Evolutionary conservation across 1,140 invertebrate species (phyloP).

Genomic region (Zaprionus camerounensis): DNA sequence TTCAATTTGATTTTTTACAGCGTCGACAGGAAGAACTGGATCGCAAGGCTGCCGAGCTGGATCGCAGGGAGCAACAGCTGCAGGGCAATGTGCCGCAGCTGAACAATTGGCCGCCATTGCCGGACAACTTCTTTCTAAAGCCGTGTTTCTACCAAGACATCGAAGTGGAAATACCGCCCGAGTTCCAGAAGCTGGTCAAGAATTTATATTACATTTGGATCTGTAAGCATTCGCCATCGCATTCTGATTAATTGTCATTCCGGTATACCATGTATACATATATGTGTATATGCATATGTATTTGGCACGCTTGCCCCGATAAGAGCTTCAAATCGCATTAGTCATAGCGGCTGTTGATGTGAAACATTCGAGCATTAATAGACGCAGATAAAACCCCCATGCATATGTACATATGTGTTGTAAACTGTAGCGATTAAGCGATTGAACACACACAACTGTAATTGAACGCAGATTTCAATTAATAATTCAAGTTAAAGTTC

Average conservation of each 20-base stretch:
- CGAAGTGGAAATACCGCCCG: conserved; percentile 98
- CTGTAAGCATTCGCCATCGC: conserved; percentile 89
- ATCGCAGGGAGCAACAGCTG: conserved; percentile 95
- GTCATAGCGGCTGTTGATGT: conserved; percentile 15
- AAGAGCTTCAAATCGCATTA: conserved; percentile 25
- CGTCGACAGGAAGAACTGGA: conserved; percentile 93
- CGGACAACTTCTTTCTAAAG: conserved; percentile 95
- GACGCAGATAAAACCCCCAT: not conserved
- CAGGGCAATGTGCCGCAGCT: conserved; percentile 88
- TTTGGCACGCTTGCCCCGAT: conserved; percentile 17
- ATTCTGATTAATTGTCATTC: conserved; percentile 14
- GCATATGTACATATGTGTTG: not conserved
- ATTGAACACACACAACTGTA: not conserved
- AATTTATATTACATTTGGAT: conserved; percentile 98
- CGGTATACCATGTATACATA: conserved; percentile 30
- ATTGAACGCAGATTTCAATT: not conserved
- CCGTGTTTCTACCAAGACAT: conserved; percentile 99
- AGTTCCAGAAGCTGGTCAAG: conserved; percentile 98
- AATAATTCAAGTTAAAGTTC: not conserved
- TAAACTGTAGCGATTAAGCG: not conserved
- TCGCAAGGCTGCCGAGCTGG: conserved; percentile 93
- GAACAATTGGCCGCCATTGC: conserved; percentile 99
- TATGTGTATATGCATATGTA: not conserved
- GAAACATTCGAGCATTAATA: conserved; percentile 4
- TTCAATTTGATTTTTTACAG: conserved; percentile 80